Percentiles rank a stretch among this genome's conserved stretches.
phyloP scores from a whole-genome alignment of 2,113 vertebrate genomes.

The Bothrops jararaca region DNA sequence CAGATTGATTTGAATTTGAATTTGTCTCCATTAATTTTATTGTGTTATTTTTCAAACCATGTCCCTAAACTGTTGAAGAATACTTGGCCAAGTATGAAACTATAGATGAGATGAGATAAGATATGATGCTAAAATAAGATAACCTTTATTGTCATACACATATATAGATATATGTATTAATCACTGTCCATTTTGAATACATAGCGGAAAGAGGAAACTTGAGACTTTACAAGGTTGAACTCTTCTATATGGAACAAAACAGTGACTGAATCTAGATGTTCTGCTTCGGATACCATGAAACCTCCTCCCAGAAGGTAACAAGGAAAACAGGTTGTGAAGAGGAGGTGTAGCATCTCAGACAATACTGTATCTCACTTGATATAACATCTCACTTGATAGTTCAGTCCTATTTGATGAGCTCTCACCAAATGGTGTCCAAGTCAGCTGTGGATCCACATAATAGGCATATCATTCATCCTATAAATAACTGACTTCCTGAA shows the following conservation, averaged over 20 bases:
- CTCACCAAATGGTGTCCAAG: background rate
- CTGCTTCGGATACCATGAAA: background rate
- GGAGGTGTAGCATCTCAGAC: background rate
- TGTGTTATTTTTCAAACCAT: background rate
- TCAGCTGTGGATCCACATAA: background rate
- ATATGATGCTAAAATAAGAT: background rate
- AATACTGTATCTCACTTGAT: background rate
- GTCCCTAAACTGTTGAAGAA: background rate
- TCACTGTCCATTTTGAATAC: no score
- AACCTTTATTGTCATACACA: background rate
- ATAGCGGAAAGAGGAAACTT: no score
- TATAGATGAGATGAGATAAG: background rate
- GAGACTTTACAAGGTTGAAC: no score
- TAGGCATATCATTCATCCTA: background rate
- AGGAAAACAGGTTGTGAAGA: background rate
- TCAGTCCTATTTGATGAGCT: background rate
- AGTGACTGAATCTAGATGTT: no score
- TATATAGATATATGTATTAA: no score
- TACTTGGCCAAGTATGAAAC: background rate
- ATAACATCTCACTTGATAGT: background rate
- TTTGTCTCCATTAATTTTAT: background rate
- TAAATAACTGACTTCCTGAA: background rate
- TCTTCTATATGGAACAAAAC: no score
- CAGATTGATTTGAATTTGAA: background rate
- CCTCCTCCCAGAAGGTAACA: background rate